These are phyloP conservation scores for Lucifuga dentata DNA, from an alignment of 2,113 vertebrate species.

Conservation along the genomic window DNA sequence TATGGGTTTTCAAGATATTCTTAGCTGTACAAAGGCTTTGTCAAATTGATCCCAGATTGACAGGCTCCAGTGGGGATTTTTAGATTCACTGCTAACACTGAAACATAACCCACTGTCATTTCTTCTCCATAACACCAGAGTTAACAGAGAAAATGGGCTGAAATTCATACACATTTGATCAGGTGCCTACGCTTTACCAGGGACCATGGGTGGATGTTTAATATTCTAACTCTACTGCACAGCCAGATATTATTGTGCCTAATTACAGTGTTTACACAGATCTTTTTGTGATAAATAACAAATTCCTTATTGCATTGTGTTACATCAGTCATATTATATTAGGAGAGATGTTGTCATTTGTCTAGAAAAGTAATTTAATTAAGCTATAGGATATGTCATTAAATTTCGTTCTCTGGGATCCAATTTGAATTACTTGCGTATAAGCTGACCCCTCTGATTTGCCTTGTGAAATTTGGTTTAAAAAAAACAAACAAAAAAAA, in stretches of 20 bases:
- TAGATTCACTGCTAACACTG: slow-evolving; percentile 30
- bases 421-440: too few relatives aligned
- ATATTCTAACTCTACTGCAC: not conserved
- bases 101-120: slow-evolving; percentile 31
- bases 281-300: not conserved
- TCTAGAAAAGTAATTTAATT: too few relatives aligned
- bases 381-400: too few relatives aligned
- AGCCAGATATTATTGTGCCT: not conserved
- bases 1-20: slow-evolving; percentile 67
- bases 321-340: not conserved
- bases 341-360: not conserved
- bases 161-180: slow-evolving; percentile 32
- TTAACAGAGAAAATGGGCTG: slow-evolving; percentile 12
- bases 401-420: too few relatives aligned
- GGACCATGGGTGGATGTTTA: not conserved
- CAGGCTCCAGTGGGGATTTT: slow-evolving; percentile 61
- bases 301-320: not conserved
- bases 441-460: too few relatives aligned
- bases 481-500: too few relatives aligned
- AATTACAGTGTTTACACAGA: not conserved
- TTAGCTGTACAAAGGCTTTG: slow-evolving; percentile 61
- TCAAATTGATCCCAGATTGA: slow-evolving; percentile 60
- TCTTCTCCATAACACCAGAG: slow-evolving; percentile 16
- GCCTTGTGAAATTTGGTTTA: too few relatives aligned
- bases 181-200: not conserved